Base-by-base conservation (phyloP, 2,113 vertebrate species). In the Neotragus moschatus region DNA sequence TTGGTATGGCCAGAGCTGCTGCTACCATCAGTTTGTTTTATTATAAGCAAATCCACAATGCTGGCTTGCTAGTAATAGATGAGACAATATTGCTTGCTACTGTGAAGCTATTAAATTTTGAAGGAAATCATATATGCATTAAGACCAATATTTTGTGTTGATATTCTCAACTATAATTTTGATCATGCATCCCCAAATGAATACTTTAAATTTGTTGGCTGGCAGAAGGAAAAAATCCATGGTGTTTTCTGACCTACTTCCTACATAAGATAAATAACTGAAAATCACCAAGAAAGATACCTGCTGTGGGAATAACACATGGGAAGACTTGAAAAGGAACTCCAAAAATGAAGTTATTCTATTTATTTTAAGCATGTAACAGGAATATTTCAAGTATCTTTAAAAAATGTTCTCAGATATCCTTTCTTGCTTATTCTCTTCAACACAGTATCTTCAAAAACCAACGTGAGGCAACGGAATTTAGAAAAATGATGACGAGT, bases 211-310 rank as follows among this genome's bases (percentile, higher is more conserved):
- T 94, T 63, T 96, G 84, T 80, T 97, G 36, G 53, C 53, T 95
- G 92, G 87, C 80, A 96, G 30, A 93, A 97, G 94, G 86, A 13
- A 91, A 94, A 92, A 95, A 89, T 36, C 10, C 95, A 39, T 96
- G 84, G 94, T 96, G 95, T 88, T 98, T 98, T 97, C 97, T 98
- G 97, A 98, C 96, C 97, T 98, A 97, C 81, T 97, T 98, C 77
- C 82, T 93, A 3, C 21, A 43, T 92, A 73, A 97, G 90, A 96
- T 96, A 97, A 96, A 95, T 97, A 95, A 87, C 53, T 95, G 47
- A 70, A 93, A 93, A 90, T 77, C 58, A 95, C 63, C 84, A 75
- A 95, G 63, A 88, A 33, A 84, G 43, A 77, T 70, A 43, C 80
- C 92, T 96, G 94, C 95, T 98, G 87, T 90, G 97, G 93, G 73